Evolutionary conservation across 2,888 invertebrate genomes (phyloP).

Genomic region (Acanthoscelides obtectus): DNA sequence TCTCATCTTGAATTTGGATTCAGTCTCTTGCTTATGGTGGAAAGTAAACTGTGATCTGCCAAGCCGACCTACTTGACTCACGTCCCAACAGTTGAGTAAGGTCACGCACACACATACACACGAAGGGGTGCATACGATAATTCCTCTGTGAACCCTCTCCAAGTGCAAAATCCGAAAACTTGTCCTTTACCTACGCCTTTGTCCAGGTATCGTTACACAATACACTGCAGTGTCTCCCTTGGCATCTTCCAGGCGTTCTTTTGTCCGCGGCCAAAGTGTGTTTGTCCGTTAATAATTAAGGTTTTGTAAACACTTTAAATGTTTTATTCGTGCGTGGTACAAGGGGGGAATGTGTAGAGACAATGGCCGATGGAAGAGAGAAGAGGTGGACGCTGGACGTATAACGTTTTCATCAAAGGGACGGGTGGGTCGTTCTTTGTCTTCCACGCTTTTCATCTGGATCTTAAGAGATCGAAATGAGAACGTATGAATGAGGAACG

Average conservation of each 20-base stretch:
- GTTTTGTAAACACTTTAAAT: slow-evolving; percentile 41
- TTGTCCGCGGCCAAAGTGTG: slow-evolving; percentile 36
- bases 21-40: no score
- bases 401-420: not conserved
- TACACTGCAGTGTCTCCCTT: not conserved
- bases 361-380: slow-evolving; percentile 12
- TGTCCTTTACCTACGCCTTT: slow-evolving; percentile 10
- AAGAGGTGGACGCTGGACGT: not conserved
- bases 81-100: not conserved
- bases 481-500: not conserved
- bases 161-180: not conserved
- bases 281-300: slow-evolving; percentile 45
- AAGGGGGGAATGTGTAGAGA: slow-evolving; percentile 19
- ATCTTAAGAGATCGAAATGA: not conserved
- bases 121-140: not conserved
- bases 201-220: slow-evolving; percentile 12
- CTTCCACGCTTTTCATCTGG: not conserved
- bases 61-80: no score
- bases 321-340: slow-evolving; percentile 40
- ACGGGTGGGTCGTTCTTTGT: not conserved
- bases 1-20: no score
- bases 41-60: no score
- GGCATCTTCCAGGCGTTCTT: slow-evolving; percentile 18
- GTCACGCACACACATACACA: not conserved
- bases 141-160: not conserved